A percentile compares a stretch with the other conserved stretches of the same genome.
phyloP scores from a whole-genome alignment of 2,113 vertebrate genomes.

The Eudyptes chrysolophus region DNA sequence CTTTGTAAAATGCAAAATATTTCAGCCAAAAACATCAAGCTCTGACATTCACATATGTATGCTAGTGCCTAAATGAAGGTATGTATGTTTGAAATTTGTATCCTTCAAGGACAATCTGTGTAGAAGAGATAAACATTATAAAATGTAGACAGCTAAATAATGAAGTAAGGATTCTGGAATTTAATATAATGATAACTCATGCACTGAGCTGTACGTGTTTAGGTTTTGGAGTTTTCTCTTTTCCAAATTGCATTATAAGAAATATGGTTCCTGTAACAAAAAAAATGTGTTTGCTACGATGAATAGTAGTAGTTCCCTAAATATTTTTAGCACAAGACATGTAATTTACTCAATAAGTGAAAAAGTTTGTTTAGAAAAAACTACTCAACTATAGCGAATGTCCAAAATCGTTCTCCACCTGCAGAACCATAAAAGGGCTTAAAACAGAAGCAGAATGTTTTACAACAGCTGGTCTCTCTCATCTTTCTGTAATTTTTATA shows the following conservation, averaged over 20 bases:
- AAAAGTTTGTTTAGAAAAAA: conserved; percentile 59
- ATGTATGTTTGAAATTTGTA: conserved; percentile 27
- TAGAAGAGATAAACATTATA: conserved; percentile 34
- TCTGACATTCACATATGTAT: not conserved
- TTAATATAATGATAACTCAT: conserved; percentile 4
- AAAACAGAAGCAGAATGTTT: conserved; percentile 49
- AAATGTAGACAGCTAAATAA: conserved; percentile 31
- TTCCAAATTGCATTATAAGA: not conserved
- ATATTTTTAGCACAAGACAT: conserved; percentile 49
- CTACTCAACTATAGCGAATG: not conserved
- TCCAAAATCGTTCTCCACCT: conserved; percentile 54
- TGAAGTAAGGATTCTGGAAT: conserved; percentile 43
- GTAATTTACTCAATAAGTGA: conserved; percentile 27
- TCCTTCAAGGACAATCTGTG: conserved; percentile 42
- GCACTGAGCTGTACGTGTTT: not conserved
- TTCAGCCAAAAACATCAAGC: conserved; percentile 17
- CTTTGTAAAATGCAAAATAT: conserved; percentile 2
- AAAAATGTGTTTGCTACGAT: not conserved
- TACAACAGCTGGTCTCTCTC: conserved; percentile 60
- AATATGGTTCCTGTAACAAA: not conserved
- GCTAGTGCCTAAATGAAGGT: conserved; percentile 14
- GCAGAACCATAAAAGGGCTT: conserved; percentile 63
- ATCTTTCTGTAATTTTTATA: conserved; percentile 30
- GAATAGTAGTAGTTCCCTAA: not conserved
- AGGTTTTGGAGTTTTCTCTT: not conserved